Evolutionary conservation across 2,113 vertebrate genomes (phyloP), one percentile per base, ranked within the genome.

Genomic region (Spea multiplicata): DNA sequence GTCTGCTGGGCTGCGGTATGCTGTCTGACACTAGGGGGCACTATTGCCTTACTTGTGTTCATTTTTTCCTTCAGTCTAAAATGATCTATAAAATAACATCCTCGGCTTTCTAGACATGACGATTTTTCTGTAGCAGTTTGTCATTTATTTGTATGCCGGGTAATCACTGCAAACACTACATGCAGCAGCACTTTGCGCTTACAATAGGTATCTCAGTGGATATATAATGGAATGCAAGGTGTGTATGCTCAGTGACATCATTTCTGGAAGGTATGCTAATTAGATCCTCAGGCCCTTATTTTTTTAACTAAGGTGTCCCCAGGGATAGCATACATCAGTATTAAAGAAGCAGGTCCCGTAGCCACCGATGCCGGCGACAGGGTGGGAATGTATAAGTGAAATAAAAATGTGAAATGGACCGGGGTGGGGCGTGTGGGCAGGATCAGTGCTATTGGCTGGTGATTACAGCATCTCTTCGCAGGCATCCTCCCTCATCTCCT

Each of bases 381-480:
- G 8, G 61, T 6, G 5, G n/a, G n/a, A 13, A 4, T 13, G 61
- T 17, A 64, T 64, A 64, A 64, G 13, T 3, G 2, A 84, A 83
- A 71, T 7, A 10, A 45, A 73, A 49, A 47, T 48, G 65, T 50
- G 66, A 52, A 61, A 5, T 59, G 66, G 57, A 30, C 8, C 46
- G 14, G 46, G 6, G 48, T 13, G 45, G 46, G 66, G 73, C 9
- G 8, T 75, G 90, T 82, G 82, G 84, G 80, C 81, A 85, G 89
- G 73, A 88, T 93, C 85, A 89, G 88, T 91, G 76, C 92, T 85
- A 98, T 98, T 99, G 97, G 96, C 85, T 93, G 89, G 89, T 83
- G 86, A 96, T 98, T 91, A 98, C 96, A 84, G 87, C 97, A 98
- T 98, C 92, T 87, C 95, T 93, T 92, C 89, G 88, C 0, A 82